phyloP scores from a whole-genome alignment of 2,888 invertebrate genomes.

The Crematogaster levior region DNA sequence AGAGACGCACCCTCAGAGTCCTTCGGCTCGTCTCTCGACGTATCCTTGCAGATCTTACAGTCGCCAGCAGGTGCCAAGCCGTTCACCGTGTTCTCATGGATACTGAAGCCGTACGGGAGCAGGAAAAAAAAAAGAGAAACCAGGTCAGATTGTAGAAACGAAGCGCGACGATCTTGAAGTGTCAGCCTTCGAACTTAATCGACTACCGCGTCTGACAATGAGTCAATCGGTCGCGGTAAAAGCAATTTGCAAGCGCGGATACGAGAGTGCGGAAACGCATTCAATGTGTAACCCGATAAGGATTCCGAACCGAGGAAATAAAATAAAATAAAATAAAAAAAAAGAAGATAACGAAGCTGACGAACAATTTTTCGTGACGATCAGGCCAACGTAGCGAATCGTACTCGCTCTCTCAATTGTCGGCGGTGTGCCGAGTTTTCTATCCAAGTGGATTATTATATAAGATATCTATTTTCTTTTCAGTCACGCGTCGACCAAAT shows the following conservation, averaged over 20 bases:
- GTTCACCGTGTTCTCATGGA: constrained; percentile 80
- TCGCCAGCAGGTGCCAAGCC: constrained; percentile 78
- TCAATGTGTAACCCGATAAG: background rate
- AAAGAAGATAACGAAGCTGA: background rate
- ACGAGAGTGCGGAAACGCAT: background rate
- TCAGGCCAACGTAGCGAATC: background rate
- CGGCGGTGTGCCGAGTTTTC: background rate
- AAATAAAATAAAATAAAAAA: background rate
- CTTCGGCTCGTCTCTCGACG: constrained; percentile 85
- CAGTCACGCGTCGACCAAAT: background rate
- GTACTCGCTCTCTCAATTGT: background rate
- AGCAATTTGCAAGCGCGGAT: background rate
- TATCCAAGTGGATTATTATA: background rate
- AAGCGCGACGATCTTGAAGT: constrained; percentile 35
- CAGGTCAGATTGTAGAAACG: constrained; percentile 38
- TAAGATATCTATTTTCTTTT: constrained; percentile 14
- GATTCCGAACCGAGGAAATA: background rate
- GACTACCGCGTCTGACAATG: background rate
- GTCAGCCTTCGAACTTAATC: constrained; percentile 41
- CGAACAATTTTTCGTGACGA: background rate
- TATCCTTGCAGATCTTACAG: constrained; percentile 81
- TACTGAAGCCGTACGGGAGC: constrained; percentile 74
- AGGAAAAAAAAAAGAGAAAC: constrained; percentile 24
- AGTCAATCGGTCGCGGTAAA: constrained; percentile 25
- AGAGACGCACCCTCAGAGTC: constrained; percentile 87